Evolutionary conservation across 2,888 invertebrate genomes (phyloP).

Genomic region (Plagiodera versicolora): DNA sequence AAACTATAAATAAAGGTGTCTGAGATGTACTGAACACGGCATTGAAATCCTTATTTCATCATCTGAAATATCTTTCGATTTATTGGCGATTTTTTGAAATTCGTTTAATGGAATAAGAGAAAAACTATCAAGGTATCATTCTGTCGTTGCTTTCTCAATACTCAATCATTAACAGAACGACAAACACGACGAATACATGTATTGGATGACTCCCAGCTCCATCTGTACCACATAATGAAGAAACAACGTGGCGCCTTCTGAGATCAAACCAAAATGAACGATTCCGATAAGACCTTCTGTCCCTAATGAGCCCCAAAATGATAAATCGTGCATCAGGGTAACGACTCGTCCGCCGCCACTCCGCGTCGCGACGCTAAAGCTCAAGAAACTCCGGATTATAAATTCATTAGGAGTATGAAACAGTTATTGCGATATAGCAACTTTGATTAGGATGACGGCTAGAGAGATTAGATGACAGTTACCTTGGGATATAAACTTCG

Average conservation of each 20-base stretch:
- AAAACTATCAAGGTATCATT: too few species aligned
- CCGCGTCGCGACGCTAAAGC: slow-evolving; percentile 40
- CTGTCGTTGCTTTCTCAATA: too few species aligned
- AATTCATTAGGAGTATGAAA: slow-evolving; percentile 50
- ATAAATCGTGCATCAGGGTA: slow-evolving; percentile 57
- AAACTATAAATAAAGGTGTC: too few species aligned
- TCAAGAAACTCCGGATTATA: slow-evolving; percentile 43
- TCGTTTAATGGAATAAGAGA: too few species aligned
- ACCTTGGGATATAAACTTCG: slow-evolving; percentile 51
- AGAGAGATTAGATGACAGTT: slow-evolving; percentile 49
- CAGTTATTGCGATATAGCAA: slow-evolving; percentile 47
- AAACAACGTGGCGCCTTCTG: neutral
- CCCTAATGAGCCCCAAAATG: slow-evolving; percentile 56
- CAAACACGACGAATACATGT: too few species aligned
- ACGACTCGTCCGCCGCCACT: slow-evolving; percentile 44
- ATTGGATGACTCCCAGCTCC: too few species aligned
- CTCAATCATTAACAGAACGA: too few species aligned
- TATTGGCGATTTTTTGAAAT: too few species aligned
- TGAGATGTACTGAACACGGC: too few species aligned
- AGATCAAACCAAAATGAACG: slow-evolving; percentile 4
- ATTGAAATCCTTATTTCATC: too few species aligned
- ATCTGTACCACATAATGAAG: too few species aligned
- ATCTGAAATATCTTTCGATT: too few species aligned
- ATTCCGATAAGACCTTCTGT: slow-evolving; percentile 49
- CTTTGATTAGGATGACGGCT: slow-evolving; percentile 42